Base-by-base conservation (phyloP, 2,888 invertebrate genomes). In the Junonia oenone region DNA sequence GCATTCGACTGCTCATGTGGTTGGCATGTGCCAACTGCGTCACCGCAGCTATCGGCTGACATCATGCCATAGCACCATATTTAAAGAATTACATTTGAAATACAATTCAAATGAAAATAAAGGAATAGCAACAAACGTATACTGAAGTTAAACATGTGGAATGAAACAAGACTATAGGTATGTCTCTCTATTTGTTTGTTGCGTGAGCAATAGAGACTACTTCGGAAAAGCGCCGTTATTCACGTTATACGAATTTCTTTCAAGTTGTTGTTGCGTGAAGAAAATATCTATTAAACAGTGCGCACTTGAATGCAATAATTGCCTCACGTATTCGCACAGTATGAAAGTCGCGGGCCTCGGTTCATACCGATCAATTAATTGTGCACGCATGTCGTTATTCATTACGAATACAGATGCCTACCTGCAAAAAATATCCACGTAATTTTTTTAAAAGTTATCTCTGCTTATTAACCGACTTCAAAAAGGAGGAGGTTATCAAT, bases 1-100 rank as follows among this genome's bases (percentile, higher is more conserved):
- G 56, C 54, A 56, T 56, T 52, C 22, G 45, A 61, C 53, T 49
- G 48, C 55, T 58, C 56, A 46, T 70, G 70, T 80, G 76, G 71
- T 73, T 66, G 69, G 76, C 78, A 76, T 78, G 79, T 79, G 84
- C 87, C 82, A 83, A 85, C 77, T 82, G 78, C 83, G 84, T 78
- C 81, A 83, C 68, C 65, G 72, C 65, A 66, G 58, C 66, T 67
- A 66, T 69, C 74, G 71, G 63, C 65, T 81, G 75, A 77, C 75
- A 75, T 72, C 70, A 73, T 65, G 65, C 63, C 40, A 40, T 40
- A 27, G 47, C 40, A 47, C 31, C 63, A 67, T 40, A 40, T 62
- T 54, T 45, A 33, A 48, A 54, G 46, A 53, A 51, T 51, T 51
- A 43, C 35, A 52, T 46, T 52, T 22, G 51, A 17, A n/a, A n/a